Percentiles rank a stretch among this genome's conserved stretches.
These are phyloP conservation scores for Globia sparganii DNA, from an alignment of 2,888 invertebrate species.

Conservation along the genomic window DNA sequence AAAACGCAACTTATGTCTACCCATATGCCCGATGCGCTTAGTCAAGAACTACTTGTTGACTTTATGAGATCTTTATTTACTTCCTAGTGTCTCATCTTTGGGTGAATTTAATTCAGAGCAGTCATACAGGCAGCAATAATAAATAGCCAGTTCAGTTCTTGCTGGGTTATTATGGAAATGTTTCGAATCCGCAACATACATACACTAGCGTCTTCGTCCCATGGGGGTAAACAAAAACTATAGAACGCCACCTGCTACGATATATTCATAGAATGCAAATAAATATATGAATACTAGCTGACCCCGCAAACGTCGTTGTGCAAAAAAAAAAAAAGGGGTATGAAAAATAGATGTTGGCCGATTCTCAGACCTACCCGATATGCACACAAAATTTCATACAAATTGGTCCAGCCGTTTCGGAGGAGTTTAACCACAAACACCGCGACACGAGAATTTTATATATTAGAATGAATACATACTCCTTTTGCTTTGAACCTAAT, in stretches of 20 bases:
- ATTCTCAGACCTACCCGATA: too few relatives aligned
- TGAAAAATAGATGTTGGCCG: too few relatives aligned
- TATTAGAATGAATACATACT: background rate
- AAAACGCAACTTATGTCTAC: background rate
- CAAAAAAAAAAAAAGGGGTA: too few relatives aligned
- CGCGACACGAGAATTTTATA: too few relatives aligned
- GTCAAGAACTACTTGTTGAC: background rate
- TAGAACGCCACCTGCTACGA: background rate
- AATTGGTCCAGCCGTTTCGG: too few relatives aligned
- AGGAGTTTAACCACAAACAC: too few relatives aligned
- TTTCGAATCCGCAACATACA: background rate
- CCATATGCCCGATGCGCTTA: background rate
- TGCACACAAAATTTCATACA: too few relatives aligned
- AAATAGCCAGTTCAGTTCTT: background rate
- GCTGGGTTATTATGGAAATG: background rate
- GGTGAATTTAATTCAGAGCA: background rate
- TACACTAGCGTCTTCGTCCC: too few relatives aligned
- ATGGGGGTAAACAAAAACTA: background rate
- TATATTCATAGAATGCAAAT: background rate
- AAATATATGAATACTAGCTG: background rate
- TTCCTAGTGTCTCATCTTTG: too few relatives aligned
- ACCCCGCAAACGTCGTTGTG: too few relatives aligned
- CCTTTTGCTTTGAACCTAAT: background rate
- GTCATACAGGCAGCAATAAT: too few relatives aligned
- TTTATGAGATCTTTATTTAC: background rate